Evolutionary conservation across 1,140 invertebrate species (phyloP), one percentile per base, ranked within the genome.

Genomic region (Drosophila elegans): DNA sequence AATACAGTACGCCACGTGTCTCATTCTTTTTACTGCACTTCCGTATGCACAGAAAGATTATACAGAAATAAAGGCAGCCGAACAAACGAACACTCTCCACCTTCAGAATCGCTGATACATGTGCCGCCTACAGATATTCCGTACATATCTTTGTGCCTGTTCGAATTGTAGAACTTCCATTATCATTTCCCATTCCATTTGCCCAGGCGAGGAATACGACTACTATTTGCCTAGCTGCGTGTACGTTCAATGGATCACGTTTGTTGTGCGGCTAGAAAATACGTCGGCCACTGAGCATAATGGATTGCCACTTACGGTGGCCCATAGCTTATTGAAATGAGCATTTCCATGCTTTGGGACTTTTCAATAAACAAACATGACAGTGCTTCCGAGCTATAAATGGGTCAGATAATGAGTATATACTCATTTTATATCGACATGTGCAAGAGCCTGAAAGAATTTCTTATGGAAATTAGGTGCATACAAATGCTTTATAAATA

Each of bases 181-280:
- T 75, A 56, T 49, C 49, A 75, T 75, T 75, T 64, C 38, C 48
- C 41, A 55, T 64, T 56, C 51, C 69, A 52, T 74, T 75, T 74
- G 42, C 45, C 46, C 59, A 39, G 41, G 36, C 59, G 45, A 12
- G 27, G 34, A 51, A 36, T 5, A 34, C 34, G 34, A 51, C 29
- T 5, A 34, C 34, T 76, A 39, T 76, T 75, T 48, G 32, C n/a
- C 29, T 75, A 59, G 62, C 73, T 66, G 44, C 39, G 42, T 39
- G 12, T 38, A 39, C 57, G 41, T 73, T 71, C 51, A 41, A 62
- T 62, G 38, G 49, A 54, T 63, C 46, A 57, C 73, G 61, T 74
- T 74, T 66, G 48, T 75, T 57, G 36, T 42, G 13, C 25, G 48
- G 9, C 45, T 12, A 41, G 10, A 44, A 66, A 42, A 36, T 59